phyloP scores from a whole-genome alignment of 2,888 invertebrate species.

The Candidula unifasciata region DNA sequence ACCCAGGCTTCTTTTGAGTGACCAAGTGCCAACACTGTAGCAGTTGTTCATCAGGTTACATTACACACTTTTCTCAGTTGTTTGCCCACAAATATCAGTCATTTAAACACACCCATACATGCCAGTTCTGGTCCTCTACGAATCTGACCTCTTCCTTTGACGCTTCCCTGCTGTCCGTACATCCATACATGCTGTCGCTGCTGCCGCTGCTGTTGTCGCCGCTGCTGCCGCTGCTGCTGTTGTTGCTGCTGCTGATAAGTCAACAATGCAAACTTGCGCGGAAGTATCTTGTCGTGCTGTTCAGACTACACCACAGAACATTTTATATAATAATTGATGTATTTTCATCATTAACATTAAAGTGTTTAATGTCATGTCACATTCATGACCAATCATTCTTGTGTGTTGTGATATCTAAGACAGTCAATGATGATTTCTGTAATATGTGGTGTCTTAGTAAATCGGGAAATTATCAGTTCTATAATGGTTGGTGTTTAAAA shows the following conservation, averaged over 20 bases:
- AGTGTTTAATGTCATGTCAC: not conserved
- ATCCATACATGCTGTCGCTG: conserved; percentile 31
- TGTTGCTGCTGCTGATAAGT: conserved; percentile 25
- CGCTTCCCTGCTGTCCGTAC: conserved; percentile 24
- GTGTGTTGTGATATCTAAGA: not conserved
- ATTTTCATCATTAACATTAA: not conserved
- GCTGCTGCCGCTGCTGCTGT: conserved; percentile 26
- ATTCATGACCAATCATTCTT: not conserved
- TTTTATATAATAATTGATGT: not conserved
- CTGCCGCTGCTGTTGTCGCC: conserved; percentile 12
- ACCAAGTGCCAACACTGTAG: conserved; percentile 30
- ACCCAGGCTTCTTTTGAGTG: conserved; percentile 55
- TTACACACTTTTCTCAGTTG: not conserved
- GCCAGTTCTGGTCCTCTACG: not conserved
- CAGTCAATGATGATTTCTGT: too few species aligned
- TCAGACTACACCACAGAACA: not conserved
- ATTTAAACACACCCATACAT: conserved; percentile 78
- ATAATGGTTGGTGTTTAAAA: too few species aligned
- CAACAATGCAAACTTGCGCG: not conserved
- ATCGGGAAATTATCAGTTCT: too few species aligned
- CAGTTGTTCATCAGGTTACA: conserved; percentile 1
- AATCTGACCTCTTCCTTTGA: conserved; percentile 19
- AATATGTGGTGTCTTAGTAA: not conserved
- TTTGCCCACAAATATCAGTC: not conserved
- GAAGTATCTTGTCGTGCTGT: not conserved